A percentile compares a stretch with the other conserved stretches of the same genome.
These are phyloP conservation scores for Forbesichthys papilliferus DNA, from an alignment of 2,113 vertebrate genomes.

Conservation along the genomic window DNA sequence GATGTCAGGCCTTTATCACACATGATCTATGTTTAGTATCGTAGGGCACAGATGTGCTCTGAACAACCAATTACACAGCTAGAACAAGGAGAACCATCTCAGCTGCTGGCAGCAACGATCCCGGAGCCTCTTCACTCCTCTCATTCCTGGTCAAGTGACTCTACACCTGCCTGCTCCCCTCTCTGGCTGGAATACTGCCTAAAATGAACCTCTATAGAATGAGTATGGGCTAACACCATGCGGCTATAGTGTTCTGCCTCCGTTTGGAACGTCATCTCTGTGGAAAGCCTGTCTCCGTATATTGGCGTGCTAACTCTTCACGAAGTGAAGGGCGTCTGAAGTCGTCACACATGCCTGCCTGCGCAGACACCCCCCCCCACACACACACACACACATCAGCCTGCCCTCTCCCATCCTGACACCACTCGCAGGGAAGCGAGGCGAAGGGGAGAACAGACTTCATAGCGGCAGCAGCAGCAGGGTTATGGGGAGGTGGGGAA, in stretches of 20 bases:
- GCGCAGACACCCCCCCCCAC: conserved; percentile 22
- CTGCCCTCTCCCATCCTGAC: conserved; percentile 15
- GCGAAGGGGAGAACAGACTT: conserved; percentile 6
- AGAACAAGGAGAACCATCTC: conserved; percentile 31
- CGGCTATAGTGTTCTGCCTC: neutral
- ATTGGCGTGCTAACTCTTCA: neutral
- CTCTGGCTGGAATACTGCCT: conserved; percentile 23
- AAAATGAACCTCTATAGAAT: conserved; percentile 8
- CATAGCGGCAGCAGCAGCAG: neutral
- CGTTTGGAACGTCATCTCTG: conserved; percentile 1
- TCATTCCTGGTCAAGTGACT: conserved; percentile 47
- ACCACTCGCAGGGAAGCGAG: conserved; percentile 3
- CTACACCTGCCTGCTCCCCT: conserved; percentile 30
- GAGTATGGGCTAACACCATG: conserved; percentile 7
- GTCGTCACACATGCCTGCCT: conserved; percentile 24
- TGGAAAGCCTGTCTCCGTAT: conserved; percentile 12
- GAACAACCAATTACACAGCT: conserved; percentile 41
- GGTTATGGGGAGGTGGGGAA: neutral
- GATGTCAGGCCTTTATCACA: conserved; percentile 58
- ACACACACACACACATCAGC: neutral
- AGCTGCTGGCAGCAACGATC: conserved; percentile 39
- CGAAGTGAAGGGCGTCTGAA: conserved; percentile 7
- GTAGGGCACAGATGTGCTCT: conserved; percentile 42
- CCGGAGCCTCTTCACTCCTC: conserved; percentile 31
- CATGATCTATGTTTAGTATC: conserved; percentile 46